Evolutionary conservation across 2,113 vertebrate species (phyloP).

Genomic region (Athene noctua): DNA sequence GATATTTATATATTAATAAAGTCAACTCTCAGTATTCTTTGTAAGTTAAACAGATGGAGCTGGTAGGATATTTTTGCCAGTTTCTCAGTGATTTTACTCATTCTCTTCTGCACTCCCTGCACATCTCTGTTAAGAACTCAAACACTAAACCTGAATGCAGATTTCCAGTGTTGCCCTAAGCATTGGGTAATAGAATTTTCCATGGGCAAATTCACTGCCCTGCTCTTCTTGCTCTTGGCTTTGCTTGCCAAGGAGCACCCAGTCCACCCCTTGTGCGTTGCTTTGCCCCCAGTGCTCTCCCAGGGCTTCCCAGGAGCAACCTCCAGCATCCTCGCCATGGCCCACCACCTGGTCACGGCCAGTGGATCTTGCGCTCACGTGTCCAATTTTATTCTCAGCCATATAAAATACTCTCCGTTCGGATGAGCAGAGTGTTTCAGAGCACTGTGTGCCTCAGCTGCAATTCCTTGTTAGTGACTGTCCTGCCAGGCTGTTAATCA

Average conservation of each 20-base stretch:
- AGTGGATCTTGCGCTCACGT: rapidly evolving
- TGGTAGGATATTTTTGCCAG: background rate
- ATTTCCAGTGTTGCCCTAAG: background rate
- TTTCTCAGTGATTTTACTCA: background rate
- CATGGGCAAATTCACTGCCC: background rate
- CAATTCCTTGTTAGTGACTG: background rate
- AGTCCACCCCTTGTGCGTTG: rapidly evolving
- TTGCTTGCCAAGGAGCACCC: background rate
- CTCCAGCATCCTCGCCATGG: rapidly evolving
- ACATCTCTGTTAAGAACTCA: background rate
- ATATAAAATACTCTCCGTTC: rapidly evolving
- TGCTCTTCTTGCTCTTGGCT: background rate
- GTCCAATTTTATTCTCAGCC: rapidly evolving
- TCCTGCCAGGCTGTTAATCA: conserved; percentile 25
- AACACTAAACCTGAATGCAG: background rate
- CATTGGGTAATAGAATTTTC: background rate
- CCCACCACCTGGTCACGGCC: background rate
- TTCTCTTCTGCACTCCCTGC: background rate
- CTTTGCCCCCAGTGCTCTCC: rapidly evolving
- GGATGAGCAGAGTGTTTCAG: background rate
- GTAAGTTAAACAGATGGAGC: conserved; percentile 5
- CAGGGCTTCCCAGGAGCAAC: background rate
- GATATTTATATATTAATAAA: background rate
- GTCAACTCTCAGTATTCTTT: background rate
- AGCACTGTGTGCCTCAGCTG: background rate